Base-by-base conservation (phyloP, 2,797 vertebrate species). In the Trachurus trachurus region DNA sequence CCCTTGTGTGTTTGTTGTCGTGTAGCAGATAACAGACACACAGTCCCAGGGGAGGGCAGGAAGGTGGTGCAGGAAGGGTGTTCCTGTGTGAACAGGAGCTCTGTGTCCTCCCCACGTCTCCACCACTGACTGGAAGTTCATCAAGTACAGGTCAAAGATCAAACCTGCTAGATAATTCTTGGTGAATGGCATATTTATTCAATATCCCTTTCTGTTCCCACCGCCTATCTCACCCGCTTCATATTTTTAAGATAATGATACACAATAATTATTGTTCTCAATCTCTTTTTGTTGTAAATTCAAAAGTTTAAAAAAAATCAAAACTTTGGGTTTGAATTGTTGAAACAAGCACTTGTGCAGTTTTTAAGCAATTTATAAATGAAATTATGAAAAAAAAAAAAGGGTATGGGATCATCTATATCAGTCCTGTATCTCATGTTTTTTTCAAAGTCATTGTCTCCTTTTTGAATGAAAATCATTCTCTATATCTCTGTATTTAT, bases 51-150 rank as follows among this genome's bases (percentile, higher is more conserved):
- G 85, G 86, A 74, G 47, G 63, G 49, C 87, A 84, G 87, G 88
- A 83, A 91, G 81, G 88, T 84, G 74, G 79, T 66, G 61, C 85
- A 88, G 90, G 90, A 90, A 93, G 90, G 90, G 86, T 82, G 92
- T 89, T 90, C 87, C 89, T 90, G 69, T 89, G 89, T 87, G 90
- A 93, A 94, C 82, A 56, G 83, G 74, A 87, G 82, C 88, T 73
- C 54, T 12, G 66, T 76, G 87, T 86, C 74, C 75, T 83, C 88
- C 68, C 83, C 84, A 75, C 72, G 81, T 88, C 80, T 70, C 66
- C 70, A 42, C 42, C 49, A 16, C 6, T 45, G 52, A 63, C 62
- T 78, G 78, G 58, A 85, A 74, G 59, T 58, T 29, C 47, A 59
- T 66, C 34, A 66, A 52, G 69, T 52, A 9, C 45, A 50, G 61